Base-by-base conservation (phyloP, 2,113 vertebrate genomes). In the Gasterosteus aculeatus region DNA sequence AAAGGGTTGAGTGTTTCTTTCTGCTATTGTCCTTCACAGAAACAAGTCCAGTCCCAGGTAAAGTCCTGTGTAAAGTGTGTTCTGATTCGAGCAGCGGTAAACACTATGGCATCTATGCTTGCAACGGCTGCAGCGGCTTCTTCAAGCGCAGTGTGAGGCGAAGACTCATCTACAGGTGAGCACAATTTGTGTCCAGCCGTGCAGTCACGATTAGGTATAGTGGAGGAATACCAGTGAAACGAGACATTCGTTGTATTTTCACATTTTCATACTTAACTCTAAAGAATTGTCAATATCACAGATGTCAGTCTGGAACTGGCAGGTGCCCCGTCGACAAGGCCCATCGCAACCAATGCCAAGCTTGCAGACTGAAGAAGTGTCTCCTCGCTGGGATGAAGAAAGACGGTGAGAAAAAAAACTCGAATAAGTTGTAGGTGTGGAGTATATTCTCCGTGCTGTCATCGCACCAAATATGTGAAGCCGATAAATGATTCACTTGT, bases 41-140 rank as follows among this genome's bases (percentile, higher is more conserved):
- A 73, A 93, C 87, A 78, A 85, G 80, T 80, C 92, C 88, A 0
- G 84, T 90, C 16, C 91, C 90, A 0, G 92, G 88, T 39, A 95
- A 94, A 82, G 91, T 97, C 35, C 93, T 95, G 61, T 98, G 97
- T 88, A 95, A 94, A 53, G 97, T 98, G 72, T 99, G 97, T 0
- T 96, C 95, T 1, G 97, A 99, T 90, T 96, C 94, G 72, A 98
- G 97, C 95, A 98, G 96, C 0, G 97, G 97, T 56, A 98, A 98
- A 88, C 97, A 99, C 86, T 99, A 98, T 0, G 97, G 97, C 51
- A 96, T 98, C 86, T 96, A 97, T 0, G 96, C 97, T 88, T 99
- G 97, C 89, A 99, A 98, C 0, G 97, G 97, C 85, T 99, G 97
- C 94, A 98, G 97, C 0, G 97, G 97, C 66, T 99, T 99, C 94